Evolutionary conservation across 2,797 vertebrate species (phyloP).

Genomic region (Anas capensis): DNA sequence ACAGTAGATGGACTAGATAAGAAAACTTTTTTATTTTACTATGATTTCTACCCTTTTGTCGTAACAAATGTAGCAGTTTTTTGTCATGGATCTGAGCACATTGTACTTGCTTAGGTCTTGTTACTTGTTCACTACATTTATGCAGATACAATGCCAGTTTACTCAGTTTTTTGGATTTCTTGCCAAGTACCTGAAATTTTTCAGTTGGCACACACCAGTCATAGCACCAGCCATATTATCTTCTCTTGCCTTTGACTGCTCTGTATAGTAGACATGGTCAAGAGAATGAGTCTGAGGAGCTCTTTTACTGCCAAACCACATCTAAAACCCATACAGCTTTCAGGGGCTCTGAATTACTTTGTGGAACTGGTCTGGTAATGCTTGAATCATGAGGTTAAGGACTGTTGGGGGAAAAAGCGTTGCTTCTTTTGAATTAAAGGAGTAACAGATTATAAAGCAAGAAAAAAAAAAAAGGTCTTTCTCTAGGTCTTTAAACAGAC

Average conservation of each 20-base stretch:
- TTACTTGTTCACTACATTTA: background rate
- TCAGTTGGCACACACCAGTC: background rate
- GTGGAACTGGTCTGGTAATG: background rate
- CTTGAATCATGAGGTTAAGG: background rate
- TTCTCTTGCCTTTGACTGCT: background rate
- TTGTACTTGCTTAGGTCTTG: background rate
- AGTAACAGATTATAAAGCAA: background rate
- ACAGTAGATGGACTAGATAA: background rate
- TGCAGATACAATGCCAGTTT: background rate
- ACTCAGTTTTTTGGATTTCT: background rate
- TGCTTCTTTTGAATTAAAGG: background rate
- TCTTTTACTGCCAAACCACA: background rate
- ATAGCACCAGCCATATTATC: background rate
- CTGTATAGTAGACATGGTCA: background rate
- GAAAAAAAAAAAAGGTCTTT: background rate
- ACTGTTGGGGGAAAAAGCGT: rapidly evolving
- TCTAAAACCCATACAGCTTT: background rate
- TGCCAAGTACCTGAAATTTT: background rate
- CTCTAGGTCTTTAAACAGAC: background rate
- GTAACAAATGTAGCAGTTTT: background rate
- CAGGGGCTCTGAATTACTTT: background rate
- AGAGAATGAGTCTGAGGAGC: background rate
- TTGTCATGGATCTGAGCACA: background rate
- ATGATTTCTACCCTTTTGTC: background rate
- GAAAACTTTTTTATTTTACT: background rate